A percentile compares a stretch with the other conserved stretches of the same genome.
phyloP scores from a whole-genome alignment of 2,113 vertebrate species.

The Epinephelus moara region DNA sequence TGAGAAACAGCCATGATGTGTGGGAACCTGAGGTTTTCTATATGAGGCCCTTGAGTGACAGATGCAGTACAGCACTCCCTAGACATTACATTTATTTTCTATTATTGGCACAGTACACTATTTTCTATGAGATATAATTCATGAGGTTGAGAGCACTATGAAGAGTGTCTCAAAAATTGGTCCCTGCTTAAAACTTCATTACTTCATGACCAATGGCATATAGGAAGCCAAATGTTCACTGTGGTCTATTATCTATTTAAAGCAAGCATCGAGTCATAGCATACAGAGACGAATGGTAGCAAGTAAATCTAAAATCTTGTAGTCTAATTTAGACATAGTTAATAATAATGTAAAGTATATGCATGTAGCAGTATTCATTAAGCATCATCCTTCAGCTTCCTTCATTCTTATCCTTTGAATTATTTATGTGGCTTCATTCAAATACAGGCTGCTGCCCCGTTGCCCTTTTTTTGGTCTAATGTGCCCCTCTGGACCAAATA shows the following conservation, averaged over 20 bases:
- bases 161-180: neutral
- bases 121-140: constrained; percentile 11
- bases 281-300: neutral
- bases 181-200: neutral
- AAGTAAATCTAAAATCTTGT: neutral
- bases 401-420: constrained; percentile 11
- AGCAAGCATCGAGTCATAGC: neutral
- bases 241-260: constrained; percentile 7
- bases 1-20: neutral
- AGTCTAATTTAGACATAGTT: neutral
- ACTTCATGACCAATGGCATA: neutral
- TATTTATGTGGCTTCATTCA: constrained; percentile 38
- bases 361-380: constrained; percentile 9
- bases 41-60: neutral
- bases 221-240: neutral
- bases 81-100: constrained; percentile 26
- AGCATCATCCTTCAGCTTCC: constrained; percentile 2
- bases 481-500: neutral
- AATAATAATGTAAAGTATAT: neutral
- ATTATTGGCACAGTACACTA: neutral
- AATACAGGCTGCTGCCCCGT: constrained; percentile 13
- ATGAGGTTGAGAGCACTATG: constrained; percentile 5
- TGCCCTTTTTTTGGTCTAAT: neutral
- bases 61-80: neutral
- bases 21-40: neutral